A percentile compares a stretch with the other conserved stretches of the same genome.
phyloP scores from a whole-genome alignment of 2,113 vertebrate species.

The Prunella himalayana region DNA sequence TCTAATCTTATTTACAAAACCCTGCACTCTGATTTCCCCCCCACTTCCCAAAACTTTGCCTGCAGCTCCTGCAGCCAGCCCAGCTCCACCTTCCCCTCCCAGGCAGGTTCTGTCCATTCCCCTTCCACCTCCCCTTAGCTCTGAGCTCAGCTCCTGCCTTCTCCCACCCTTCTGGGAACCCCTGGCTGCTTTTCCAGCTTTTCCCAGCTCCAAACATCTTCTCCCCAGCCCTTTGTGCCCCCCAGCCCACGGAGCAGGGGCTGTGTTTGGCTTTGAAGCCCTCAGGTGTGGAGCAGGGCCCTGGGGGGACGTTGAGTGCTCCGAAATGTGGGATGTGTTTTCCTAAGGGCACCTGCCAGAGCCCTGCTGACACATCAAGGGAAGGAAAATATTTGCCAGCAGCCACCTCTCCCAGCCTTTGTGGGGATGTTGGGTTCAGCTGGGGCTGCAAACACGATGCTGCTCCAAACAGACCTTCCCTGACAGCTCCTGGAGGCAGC shows the following conservation, averaged over 20 bases:
- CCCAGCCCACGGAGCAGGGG: neutral
- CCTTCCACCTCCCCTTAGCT: neutral
- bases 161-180: neutral
- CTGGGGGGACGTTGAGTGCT: neutral
- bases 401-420: neutral
- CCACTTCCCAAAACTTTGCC: neutral
- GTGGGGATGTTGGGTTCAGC: neutral
- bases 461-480: neutral
- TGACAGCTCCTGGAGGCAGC: neutral
- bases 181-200: neutral
- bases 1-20: too few relatives aligned
- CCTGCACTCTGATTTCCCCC: neutral
- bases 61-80: neutral
- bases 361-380: constrained; percentile 23
- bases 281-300: neutral
- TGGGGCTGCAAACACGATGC: neutral
- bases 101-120: neutral
- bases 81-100: neutral
- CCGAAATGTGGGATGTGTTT: neutral
- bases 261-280: neutral
- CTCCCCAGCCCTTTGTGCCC: neutral
- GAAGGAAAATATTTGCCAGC: constrained; percentile 39
- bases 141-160: neutral
- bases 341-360: constrained; percentile 44
- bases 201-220: neutral